A percentile compares a stretch with the other conserved stretches of the same genome.
Conservation (phyloP, 2,888 invertebrate species). For the Agonum fuliginosum region DNA sequence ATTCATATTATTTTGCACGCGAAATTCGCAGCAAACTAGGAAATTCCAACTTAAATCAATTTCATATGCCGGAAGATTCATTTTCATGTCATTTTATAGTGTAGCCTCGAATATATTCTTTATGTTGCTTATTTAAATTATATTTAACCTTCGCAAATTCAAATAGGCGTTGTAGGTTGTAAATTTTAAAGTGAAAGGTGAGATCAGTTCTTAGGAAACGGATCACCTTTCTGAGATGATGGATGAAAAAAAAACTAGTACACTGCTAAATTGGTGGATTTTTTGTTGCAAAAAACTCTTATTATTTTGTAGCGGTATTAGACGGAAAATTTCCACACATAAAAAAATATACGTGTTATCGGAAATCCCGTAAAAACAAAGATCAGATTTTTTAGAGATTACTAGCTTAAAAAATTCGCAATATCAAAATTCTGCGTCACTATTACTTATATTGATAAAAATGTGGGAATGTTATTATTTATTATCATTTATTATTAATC, state of each 20-base stretch:
- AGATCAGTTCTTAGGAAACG: slow-evolving; percentile 11
- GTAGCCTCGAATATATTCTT: slow-evolving; percentile 19
- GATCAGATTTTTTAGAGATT: slow-evolving; percentile 20
- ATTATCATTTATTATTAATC: background rate
- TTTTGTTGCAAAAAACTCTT: slow-evolving; percentile 3
- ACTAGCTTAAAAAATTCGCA: background rate
- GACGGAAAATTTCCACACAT: slow-evolving; percentile 13
- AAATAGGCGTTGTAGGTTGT: slow-evolving; percentile 13
- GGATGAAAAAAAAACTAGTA: background rate
- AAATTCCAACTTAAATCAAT: slow-evolving; percentile 16
- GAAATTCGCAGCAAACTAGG: slow-evolving; percentile 2
- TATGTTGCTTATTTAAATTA: slow-evolving; percentile 3
- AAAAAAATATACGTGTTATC: slow-evolving; percentile 24
- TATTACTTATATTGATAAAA: too few species aligned
- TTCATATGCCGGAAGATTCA: slow-evolving; percentile 19
- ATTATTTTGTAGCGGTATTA: slow-evolving; percentile 7
- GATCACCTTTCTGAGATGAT: slow-evolving; percentile 7
- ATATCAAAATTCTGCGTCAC: slow-evolving; percentile 1
- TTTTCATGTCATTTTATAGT: background rate
- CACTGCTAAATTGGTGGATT: slow-evolving; percentile 6
- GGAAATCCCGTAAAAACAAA: slow-evolving; percentile 34
- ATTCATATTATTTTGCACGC: slow-evolving; percentile 23
- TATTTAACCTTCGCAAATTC: slow-evolving; percentile 22
- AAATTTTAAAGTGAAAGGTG: slow-evolving; percentile 38
- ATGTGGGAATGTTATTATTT: slow-evolving; percentile 13